Evolutionary conservation across 2,113 vertebrate species (phyloP).

Genomic region (Charina bottae): DNA sequence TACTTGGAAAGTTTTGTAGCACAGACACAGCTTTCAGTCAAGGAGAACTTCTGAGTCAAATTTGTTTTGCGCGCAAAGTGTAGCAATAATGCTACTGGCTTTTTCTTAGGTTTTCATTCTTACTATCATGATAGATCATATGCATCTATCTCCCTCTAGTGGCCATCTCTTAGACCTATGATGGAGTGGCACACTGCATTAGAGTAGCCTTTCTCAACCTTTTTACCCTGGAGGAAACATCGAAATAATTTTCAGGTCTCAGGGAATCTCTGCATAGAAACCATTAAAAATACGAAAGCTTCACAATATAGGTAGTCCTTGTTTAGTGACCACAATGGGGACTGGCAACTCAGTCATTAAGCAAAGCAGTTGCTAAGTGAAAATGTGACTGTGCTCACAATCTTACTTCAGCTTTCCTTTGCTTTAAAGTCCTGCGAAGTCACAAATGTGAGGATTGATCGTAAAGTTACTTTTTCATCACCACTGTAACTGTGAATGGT

Average conservation of each 20-base stretch:
- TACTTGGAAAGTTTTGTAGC: neutral
- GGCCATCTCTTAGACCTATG: neutral
- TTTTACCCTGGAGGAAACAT: neutral
- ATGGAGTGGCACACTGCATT: neutral
- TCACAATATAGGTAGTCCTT: neutral
- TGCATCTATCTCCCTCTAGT: neutral
- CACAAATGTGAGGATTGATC: neutral
- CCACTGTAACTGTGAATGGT: neutral
- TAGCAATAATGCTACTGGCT: neutral
- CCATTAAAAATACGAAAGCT: neutral
- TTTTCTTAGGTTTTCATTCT: neutral
- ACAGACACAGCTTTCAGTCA: neutral
- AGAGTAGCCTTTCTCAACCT: neutral
- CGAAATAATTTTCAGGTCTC: neutral
- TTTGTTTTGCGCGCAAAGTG: neutral
- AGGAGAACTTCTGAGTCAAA: neutral
- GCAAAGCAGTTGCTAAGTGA: neutral
- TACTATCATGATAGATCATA: neutral
- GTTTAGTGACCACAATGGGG: neutral
- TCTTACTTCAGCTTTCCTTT: neutral
- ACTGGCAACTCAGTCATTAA: neutral
- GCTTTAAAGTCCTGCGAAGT: neutral
- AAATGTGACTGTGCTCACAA: neutral
- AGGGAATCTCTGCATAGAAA: neutral
- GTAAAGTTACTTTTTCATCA: neutral